These are phyloP conservation scores for Tauraco erythrolophus DNA, from an alignment of 2,113 vertebrate species.

Conservation along the genomic window DNA sequence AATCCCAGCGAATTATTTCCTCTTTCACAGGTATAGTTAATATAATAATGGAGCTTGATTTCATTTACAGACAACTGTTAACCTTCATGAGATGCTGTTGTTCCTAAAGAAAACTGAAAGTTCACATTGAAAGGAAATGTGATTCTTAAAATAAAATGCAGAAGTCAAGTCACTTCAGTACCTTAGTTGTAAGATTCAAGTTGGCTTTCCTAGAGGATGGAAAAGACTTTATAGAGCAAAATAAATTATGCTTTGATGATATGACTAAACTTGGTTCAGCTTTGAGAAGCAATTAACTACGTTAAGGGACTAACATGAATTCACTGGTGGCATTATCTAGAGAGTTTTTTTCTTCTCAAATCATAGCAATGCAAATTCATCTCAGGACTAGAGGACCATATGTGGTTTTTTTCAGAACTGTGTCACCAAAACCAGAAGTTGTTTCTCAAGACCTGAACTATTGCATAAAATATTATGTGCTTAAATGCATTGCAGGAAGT, in stretches of 20 bases:
- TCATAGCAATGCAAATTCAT: background rate
- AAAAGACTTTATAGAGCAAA: background rate
- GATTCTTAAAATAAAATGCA: background rate
- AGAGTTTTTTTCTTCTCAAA: background rate
- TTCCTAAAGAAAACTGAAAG: background rate
- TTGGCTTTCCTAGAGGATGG: background rate
- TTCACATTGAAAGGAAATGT: background rate
- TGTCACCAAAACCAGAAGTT: background rate
- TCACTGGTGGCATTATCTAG: background rate
- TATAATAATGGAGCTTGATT: background rate
- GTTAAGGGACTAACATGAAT: background rate
- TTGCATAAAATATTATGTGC: background rate
- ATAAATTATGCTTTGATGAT: background rate
- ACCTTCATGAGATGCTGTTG: background rate
- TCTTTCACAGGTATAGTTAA: background rate
- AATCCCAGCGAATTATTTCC: conserved; percentile 11
- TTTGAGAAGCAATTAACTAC: background rate
- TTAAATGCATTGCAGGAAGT: background rate
- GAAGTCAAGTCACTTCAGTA: background rate
- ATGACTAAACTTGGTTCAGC: background rate
- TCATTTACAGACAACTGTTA: background rate
- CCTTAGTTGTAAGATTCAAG: background rate
- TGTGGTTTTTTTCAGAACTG: background rate
- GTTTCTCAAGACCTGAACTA: background rate
- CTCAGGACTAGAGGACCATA: background rate